These are phyloP conservation scores for Semibalanus balanoides DNA, from an alignment of 1,140 invertebrate species.

Conservation along the genomic window DNA sequence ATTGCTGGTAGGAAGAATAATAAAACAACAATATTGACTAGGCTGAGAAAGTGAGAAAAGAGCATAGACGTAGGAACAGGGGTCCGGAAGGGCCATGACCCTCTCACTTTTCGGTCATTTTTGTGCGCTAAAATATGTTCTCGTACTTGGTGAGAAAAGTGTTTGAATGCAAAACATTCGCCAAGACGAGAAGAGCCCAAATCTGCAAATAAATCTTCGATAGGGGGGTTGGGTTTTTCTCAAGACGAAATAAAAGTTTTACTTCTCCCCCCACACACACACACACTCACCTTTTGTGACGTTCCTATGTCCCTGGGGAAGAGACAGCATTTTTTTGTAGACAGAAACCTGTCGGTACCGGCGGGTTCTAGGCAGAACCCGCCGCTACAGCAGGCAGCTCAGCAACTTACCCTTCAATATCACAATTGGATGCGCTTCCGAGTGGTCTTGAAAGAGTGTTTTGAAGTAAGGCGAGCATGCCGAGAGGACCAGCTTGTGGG, in stretches of 20 bases:
- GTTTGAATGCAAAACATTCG: neutral
- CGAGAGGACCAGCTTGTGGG: slow-evolving; percentile 58
- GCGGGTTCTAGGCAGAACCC: neutral
- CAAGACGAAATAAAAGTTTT: too few species aligned
- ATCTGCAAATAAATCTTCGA: too few species aligned
- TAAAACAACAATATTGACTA: neutral
- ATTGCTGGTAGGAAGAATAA: too few species aligned
- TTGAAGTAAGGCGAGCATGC: slow-evolving; percentile 48
- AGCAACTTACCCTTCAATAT: neutral
- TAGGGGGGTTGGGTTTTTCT: too few species aligned
- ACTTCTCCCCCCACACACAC: too few species aligned
- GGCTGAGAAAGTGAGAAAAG: neutral
- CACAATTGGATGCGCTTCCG: neutral
- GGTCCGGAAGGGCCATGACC: neutral
- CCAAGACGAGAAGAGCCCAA: too few species aligned
- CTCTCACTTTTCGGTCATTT: too few species aligned
- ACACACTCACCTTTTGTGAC: too few species aligned
- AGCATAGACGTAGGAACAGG: neutral
- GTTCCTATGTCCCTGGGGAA: neutral
- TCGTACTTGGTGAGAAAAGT: neutral
- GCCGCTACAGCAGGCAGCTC: too few species aligned
- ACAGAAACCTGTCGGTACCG: neutral
- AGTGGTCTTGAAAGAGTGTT: slow-evolving; percentile 46
- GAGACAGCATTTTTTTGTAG: neutral
- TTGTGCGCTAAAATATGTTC: neutral